A percentile compares a stretch with the other conserved stretches of the same genome.
Evolutionary conservation across 2,113 vertebrate species (phyloP).

Genomic region (Falcunculus frontatus): DNA sequence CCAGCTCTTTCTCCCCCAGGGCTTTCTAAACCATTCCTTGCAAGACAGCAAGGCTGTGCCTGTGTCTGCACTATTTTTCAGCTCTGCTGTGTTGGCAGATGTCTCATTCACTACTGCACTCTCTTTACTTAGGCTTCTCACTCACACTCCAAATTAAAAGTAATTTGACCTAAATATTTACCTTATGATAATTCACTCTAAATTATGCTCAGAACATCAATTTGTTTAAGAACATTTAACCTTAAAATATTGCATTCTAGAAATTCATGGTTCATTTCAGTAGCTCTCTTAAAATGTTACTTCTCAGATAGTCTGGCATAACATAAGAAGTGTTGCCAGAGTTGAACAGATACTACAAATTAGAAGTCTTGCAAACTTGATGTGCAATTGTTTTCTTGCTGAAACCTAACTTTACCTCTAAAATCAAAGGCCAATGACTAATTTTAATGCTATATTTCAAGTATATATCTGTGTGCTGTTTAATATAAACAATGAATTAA

Average conservation of each 20-base stretch:
- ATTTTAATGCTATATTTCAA: background rate
- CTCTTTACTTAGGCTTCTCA: conserved; percentile 42
- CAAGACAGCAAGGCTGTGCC: conserved; percentile 71
- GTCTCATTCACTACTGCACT: conserved; percentile 38
- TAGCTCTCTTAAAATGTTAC: background rate
- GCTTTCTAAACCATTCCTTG: conserved; percentile 79
- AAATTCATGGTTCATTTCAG: background rate
- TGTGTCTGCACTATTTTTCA: conserved; percentile 52
- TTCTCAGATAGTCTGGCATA: background rate
- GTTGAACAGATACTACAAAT: background rate
- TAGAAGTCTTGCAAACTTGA: background rate
- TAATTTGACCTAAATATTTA: conserved; percentile 69
- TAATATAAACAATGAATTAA: background rate
- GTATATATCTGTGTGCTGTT: background rate
- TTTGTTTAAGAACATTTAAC: conserved; percentile 24
- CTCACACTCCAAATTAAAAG: conserved; percentile 67
- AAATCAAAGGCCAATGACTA: background rate
- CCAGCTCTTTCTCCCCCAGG: conserved; percentile 83
- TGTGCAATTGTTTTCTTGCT: background rate
- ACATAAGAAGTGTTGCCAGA: background rate
- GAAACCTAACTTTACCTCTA: background rate
- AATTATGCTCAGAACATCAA: conserved; percentile 41
- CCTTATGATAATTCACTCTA: conserved; percentile 30
- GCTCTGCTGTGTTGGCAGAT: conserved; percentile 62
- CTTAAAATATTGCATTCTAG: background rate